phyloP scores from a whole-genome alignment of 35 echinoderm and acorn worm species.

The Diadema setosum region DNA sequence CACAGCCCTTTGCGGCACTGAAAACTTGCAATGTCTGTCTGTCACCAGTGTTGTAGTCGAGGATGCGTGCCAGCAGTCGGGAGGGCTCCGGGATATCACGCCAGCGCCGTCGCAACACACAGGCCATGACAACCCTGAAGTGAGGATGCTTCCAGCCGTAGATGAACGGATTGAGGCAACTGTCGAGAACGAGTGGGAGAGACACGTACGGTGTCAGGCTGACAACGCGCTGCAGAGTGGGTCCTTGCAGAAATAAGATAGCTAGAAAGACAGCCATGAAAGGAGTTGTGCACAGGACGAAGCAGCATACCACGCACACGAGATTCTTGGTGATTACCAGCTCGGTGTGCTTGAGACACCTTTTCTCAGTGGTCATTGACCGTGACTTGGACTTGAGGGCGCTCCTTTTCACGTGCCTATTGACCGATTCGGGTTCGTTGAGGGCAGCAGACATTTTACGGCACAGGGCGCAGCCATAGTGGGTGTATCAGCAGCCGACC shows the following conservation, averaged over 20 bases:
- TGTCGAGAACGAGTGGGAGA: no score
- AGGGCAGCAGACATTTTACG: no score
- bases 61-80: neutral
- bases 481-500: no score
- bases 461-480: no score
- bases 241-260: neutral
- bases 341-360: neutral
- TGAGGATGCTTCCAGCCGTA: constrained; percentile 66
- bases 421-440: no score
- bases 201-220: no score
- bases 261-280: constrained; percentile 31
- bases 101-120: neutral
- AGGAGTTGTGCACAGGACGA: constrained; percentile 58
- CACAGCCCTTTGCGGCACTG: no score
- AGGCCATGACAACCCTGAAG: neutral
- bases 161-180: constrained; percentile 72
- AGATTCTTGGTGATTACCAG: constrained; percentile 73
- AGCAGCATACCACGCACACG: constrained; percentile 67
- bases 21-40: no score
- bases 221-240: constrained; percentile 14
- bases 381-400: no score
- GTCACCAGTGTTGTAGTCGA: no score
- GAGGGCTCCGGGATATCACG: constrained; percentile 14
- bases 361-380: no score
- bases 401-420: no score